Conservation (phyloP, 2,113 vertebrate genomes). For the Anser brachyrhynchus region DNA sequence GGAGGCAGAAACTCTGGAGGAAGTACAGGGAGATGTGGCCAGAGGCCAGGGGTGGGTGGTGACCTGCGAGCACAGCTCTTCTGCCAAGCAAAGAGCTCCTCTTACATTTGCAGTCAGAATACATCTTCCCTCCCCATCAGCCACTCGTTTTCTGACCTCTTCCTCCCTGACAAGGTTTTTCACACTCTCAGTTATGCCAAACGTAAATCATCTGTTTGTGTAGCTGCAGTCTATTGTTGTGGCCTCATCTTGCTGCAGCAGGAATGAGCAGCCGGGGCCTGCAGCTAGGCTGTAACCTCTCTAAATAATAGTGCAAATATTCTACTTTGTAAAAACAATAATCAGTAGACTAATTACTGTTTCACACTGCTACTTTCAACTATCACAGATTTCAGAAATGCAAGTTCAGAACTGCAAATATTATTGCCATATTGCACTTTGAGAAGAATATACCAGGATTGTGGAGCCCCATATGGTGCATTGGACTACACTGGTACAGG, state of each 20-base stretch:
- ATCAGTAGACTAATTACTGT: neutral
- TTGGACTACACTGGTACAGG: neutral
- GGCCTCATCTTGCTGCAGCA: neutral
- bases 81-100: neutral
- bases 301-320: neutral
- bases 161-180: neutral
- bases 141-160: neutral
- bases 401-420: neutral
- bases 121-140: neutral
- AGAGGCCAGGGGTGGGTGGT: neutral
- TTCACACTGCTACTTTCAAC: neutral
- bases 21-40: rapidly evolving
- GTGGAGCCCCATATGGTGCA: rapidly evolving
- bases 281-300: conserved; percentile 20
- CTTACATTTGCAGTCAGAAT: neutral
- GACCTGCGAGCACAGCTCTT: neutral
- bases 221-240: neutral
- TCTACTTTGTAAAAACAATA: neutral
- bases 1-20: neutral
- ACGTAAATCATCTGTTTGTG: neutral
- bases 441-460: neutral
- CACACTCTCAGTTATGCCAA: neutral
- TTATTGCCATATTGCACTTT: neutral
- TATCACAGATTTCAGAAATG: neutral
- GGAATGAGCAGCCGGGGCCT: neutral